A percentile compares a stretch with the other conserved stretches of the same genome.
These are phyloP conservation scores for Carterocephalus palaemon DNA, from an alignment of 2,888 invertebrate genomes.

Conservation along the genomic window DNA sequence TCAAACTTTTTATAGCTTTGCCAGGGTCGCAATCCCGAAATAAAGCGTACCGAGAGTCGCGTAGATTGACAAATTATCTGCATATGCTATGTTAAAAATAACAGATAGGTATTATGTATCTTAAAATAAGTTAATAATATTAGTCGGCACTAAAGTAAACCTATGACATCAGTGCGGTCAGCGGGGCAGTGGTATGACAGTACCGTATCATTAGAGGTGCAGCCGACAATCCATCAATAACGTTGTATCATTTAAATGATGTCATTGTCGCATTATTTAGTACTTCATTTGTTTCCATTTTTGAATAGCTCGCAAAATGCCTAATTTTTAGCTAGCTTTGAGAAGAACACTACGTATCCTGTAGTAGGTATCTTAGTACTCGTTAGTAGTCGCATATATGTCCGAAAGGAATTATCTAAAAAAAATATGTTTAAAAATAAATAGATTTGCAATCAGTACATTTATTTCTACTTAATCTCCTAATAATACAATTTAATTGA, in stretches of 20 bases:
- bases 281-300: conserved; percentile 2
- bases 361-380: too few relatives aligned
- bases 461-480: too few relatives aligned
- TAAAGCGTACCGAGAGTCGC: conserved; percentile 1
- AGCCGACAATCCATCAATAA: conserved; percentile 47
- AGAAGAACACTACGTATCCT: too few relatives aligned
- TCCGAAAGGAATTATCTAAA: too few relatives aligned
- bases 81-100: conserved; percentile 1
- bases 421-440: too few relatives aligned
- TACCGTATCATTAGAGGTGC: conserved; percentile 43
- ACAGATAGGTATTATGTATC: background rate
- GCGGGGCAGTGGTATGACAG: conserved; percentile 41
- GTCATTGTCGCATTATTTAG: conserved; percentile 40
- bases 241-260: conserved; percentile 45
- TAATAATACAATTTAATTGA: too few relatives aligned
- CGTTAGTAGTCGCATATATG: too few relatives aligned
- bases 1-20: too few relatives aligned
- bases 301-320: conserved; percentile 1
- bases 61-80: conserved; percentile 9
- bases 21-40: conserved; percentile 4
- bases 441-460: too few relatives aligned
- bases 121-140: background rate
- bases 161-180: conserved; percentile 43
- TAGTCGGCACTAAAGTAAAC: conserved; percentile 26
- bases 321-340: background rate